Percentiles rank a stretch among this genome's conserved stretches.
phyloP scores from a whole-genome alignment of 2,113 vertebrate species.

The Trachemys scripta region DNA sequence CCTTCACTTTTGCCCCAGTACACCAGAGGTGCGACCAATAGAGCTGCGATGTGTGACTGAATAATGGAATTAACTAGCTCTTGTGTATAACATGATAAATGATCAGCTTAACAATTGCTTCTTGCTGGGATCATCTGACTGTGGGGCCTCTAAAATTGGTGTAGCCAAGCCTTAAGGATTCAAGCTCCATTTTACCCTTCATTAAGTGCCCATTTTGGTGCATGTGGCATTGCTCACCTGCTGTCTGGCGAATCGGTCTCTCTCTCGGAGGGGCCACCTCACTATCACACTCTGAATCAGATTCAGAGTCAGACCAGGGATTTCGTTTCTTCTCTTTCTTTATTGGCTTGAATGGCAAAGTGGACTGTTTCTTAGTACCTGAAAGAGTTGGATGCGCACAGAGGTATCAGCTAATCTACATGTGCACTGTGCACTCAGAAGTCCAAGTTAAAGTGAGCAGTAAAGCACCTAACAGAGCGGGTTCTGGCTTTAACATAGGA shows the following conservation, averaged over 20 bases:
- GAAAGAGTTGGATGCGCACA: conserved; percentile 32
- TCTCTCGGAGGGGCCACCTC: conserved; percentile 76
- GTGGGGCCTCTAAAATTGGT: background rate
- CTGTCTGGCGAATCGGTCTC: conserved; percentile 75
- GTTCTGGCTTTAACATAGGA: background rate
- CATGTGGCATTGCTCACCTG: conserved; percentile 64
- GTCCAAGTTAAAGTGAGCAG: background rate
- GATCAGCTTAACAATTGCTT: background rate
- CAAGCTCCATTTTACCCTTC: background rate
- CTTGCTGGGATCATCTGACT: background rate
- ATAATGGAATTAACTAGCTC: background rate
- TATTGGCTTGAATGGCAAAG: conserved; percentile 87
- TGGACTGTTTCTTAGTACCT: conserved; percentile 87
- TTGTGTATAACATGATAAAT: background rate
- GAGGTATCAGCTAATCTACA: background rate
- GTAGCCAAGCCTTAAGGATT: background rate
- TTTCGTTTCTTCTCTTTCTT: conserved; percentile 84
- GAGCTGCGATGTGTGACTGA: background rate
- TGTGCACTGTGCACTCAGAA: background rate
- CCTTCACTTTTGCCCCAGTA: background rate
- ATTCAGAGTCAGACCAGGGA: conserved; percentile 82
- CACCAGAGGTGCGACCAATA: background rate
- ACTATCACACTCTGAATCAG: conserved; percentile 65
- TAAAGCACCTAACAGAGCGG: background rate
- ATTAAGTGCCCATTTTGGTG: background rate